Conservation (phyloP, 2,888 invertebrate species). For the Ceramica pisi region DNA sequence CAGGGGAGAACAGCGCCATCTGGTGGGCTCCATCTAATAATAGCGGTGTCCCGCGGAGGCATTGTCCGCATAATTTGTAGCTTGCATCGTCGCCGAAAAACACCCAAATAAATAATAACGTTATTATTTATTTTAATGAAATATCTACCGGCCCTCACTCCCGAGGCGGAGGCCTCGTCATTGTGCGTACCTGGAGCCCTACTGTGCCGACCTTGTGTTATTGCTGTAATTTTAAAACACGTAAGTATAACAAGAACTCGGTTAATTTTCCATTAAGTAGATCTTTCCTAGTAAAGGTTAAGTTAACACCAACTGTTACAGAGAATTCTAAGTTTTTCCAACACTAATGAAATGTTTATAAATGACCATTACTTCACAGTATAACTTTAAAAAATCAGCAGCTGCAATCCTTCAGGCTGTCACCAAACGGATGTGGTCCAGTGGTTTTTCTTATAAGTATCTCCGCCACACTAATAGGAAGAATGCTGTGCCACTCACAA, state of each 20-base stretch:
- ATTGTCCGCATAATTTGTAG: slow-evolving; percentile 90
- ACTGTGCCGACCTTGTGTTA: slow-evolving; percentile 69
- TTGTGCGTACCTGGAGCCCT: slow-evolving; percentile 69
- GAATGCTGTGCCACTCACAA: slow-evolving; percentile 51
- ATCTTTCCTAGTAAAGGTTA: neutral
- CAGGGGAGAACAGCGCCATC: slow-evolving; percentile 81
- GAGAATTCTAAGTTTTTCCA: neutral
- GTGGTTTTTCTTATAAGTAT: slow-evolving; percentile 56
- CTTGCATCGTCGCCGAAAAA: slow-evolving; percentile 86
- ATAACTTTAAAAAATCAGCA: slow-evolving; percentile 8
- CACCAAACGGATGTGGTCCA: slow-evolving; percentile 40
- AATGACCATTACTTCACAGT: neutral
- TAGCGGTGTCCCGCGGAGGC: slow-evolving; percentile 84
- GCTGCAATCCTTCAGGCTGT: slow-evolving; percentile 21
- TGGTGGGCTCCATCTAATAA: slow-evolving; percentile 84
- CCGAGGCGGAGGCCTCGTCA: slow-evolving; percentile 59
- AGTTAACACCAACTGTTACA: slow-evolving; percentile 3
- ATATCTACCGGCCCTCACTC: slow-evolving; percentile 74
- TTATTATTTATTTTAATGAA: slow-evolving; percentile 89
- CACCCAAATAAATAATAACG: slow-evolving; percentile 87
- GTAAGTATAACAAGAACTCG: slow-evolving; percentile 43
- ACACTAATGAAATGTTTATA: slow-evolving; percentile 19
- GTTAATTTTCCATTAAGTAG: slow-evolving; percentile 18
- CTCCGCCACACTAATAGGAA: slow-evolving; percentile 48
- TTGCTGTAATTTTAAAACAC: slow-evolving; percentile 63